These are phyloP conservation scores for Exocentrus adspersus DNA, from an alignment of 2,888 invertebrate genomes.

Conservation along the genomic window DNA sequence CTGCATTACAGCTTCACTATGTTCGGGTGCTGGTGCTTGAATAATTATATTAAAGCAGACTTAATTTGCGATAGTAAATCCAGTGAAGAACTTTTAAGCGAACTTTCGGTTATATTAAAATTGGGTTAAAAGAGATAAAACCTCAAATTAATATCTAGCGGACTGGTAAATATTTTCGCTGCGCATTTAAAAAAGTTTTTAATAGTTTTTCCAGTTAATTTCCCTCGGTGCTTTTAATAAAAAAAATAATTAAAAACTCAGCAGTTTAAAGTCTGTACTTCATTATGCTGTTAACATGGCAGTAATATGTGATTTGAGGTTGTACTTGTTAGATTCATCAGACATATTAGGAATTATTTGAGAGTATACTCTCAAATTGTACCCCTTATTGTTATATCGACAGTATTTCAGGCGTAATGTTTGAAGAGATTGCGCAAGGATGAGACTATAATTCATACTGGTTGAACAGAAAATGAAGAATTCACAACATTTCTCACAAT, in stretches of 20 bases:
- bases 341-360: too few species aligned
- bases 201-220: conserved; percentile 2
- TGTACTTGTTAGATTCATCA: too few species aligned
- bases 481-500: too few species aligned
- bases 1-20: too few species aligned
- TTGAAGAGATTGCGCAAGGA: too few species aligned
- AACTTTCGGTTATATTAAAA: conserved; percentile 4
- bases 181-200: background rate
- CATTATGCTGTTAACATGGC: background rate
- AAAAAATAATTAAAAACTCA: conserved; percentile 11
- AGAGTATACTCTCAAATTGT: too few species aligned
- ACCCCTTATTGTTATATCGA: too few species aligned
- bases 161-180: background rate
- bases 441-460: too few species aligned
- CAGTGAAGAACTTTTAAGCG: background rate
- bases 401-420: too few species aligned
- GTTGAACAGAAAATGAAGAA: too few species aligned
- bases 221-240: background rate
- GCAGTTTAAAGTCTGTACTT: conserved; percentile 3
- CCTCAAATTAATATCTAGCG: background rate
- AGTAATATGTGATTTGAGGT: background rate
- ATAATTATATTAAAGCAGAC: conserved; percentile 2
- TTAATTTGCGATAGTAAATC: background rate
- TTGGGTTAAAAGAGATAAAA: background rate
- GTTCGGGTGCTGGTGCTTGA: background rate